phyloP scores from a whole-genome alignment of 2,113 vertebrate species.

The Aepyceros melampus region DNA sequence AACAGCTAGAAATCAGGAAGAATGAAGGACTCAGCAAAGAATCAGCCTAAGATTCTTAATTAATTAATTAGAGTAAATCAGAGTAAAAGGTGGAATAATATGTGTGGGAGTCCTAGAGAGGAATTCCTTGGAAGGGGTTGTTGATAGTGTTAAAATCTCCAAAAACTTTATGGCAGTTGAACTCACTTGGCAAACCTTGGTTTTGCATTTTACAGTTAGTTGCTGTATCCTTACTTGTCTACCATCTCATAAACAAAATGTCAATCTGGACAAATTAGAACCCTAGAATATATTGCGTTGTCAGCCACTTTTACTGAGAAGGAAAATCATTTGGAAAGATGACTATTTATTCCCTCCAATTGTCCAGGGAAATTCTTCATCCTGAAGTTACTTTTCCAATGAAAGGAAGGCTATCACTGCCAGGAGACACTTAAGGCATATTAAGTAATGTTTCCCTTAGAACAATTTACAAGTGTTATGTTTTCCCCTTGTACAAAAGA shows the following conservation, averaged over 20 bases:
- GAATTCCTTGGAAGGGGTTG: background rate
- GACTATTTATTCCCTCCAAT: background rate
- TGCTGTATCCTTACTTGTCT: background rate
- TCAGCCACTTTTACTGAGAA: background rate
- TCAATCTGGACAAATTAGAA: background rate
- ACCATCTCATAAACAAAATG: background rate
- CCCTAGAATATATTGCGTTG: background rate
- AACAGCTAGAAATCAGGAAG: background rate
- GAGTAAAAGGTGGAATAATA: background rate
- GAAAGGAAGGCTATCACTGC: constrained; percentile 32
- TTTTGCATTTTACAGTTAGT: background rate
- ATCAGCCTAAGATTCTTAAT: background rate
- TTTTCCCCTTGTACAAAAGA: constrained; percentile 53
- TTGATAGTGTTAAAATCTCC: background rate
- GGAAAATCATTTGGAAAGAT: background rate
- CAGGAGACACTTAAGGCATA: constrained; percentile 51
- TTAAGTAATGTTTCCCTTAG: constrained; percentile 51
- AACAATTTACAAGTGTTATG: constrained; percentile 39
- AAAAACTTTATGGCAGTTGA: background rate
- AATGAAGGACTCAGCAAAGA: background rate
- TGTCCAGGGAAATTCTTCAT: constrained; percentile 10
- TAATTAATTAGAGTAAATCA: background rate
- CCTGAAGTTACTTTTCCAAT: constrained; percentile 40
- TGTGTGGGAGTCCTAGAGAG: background rate
- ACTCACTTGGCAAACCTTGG: background rate